Evolutionary conservation across 2,888 invertebrate species (phyloP), one percentile per base, ranked within the genome.

Genomic region (Lasius platythorax): DNA sequence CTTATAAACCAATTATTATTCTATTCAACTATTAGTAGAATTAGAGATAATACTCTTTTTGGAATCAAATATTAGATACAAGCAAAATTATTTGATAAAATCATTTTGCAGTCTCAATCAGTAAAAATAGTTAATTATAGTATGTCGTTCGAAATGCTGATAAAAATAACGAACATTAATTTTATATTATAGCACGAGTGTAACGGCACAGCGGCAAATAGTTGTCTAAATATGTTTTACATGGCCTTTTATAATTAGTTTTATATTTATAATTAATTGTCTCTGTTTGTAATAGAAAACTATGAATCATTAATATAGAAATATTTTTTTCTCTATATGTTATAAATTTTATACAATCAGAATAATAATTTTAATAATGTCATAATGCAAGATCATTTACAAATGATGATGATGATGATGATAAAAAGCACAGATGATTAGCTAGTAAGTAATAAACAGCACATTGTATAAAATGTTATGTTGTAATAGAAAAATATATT

Each of bases 41-140:
- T 85, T 79, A 88, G 91, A 88, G 90, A 88, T 89, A 87, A 74
- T 85, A 83, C 11, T 40, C 40, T 68, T 84, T 63, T 83, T 61
- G 64, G 67, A 46, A 70, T 74, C 87, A 84, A 83, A 75, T 85
- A 88, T 82, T 83, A 87, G 73, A 70, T 87, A 73, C 40, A 50
- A 64, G 86, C 87, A 83, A 89, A 89, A 87, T 84, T 28, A 56
- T 53, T 68, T n/a, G 67, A 70, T 61, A 66, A 81, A 76, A 79
- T 56, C 1, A 64, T 28, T 66, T 58, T 75, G 33, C 56, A 68
- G 66, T 79, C 64, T 23, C 5, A n/a, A 63, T 15, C 28, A 23
- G 3, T 30, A 75, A 83, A 43, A 33, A 40, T 50, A 46, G 8
- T 46, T 75, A 67, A 23, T n/a, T n/a, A 18, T 58, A n/a, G 53